Conservation (phyloP, 2,888 invertebrate genomes). For the Platycheirus albimanus region DNA sequence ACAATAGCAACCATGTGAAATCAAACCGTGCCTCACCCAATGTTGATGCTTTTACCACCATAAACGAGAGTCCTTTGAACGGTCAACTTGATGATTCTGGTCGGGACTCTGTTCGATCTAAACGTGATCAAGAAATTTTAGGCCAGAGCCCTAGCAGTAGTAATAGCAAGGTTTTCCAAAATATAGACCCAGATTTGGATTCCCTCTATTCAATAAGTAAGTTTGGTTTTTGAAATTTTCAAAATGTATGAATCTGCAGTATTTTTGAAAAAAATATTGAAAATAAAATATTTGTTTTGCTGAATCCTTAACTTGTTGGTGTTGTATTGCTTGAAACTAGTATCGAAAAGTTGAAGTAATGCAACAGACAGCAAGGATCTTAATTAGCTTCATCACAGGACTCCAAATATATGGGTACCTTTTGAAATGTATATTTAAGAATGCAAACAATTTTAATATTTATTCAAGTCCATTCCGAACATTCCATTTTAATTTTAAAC, state of each 20-base stretch:
- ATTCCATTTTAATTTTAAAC: not conserved
- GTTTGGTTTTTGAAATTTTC: slow-evolving; percentile 75
- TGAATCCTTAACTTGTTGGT: no score
- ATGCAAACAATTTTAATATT: no score
- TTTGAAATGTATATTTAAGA: no score
- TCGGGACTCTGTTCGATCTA: slow-evolving; percentile 75
- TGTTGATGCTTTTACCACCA: slow-evolving; percentile 69
- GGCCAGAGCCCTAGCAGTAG: slow-evolving; percentile 80
- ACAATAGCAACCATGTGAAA: slow-evolving; percentile 78
- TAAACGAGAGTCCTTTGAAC: slow-evolving; percentile 79
- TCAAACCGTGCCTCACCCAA: slow-evolving; percentile 67
- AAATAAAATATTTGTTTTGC: no score
- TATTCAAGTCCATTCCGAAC: no score
- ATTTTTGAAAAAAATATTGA: no score
- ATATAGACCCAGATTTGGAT: slow-evolving; percentile 86
- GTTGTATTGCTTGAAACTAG: no score
- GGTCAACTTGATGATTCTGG: slow-evolving; percentile 76
- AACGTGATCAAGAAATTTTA: slow-evolving; percentile 78
- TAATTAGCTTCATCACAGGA: no score
- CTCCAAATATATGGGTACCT: no score
- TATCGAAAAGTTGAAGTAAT: no score
- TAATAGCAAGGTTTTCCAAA: slow-evolving; percentile 82
- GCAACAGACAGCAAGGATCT: no score
- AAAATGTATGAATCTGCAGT: no score
- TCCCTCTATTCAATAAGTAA: slow-evolving; percentile 89